These are phyloP conservation scores for Montipora foliosa DNA, from an alignment of 64 coral and sea anemone genomes.

Conservation along the genomic window DNA sequence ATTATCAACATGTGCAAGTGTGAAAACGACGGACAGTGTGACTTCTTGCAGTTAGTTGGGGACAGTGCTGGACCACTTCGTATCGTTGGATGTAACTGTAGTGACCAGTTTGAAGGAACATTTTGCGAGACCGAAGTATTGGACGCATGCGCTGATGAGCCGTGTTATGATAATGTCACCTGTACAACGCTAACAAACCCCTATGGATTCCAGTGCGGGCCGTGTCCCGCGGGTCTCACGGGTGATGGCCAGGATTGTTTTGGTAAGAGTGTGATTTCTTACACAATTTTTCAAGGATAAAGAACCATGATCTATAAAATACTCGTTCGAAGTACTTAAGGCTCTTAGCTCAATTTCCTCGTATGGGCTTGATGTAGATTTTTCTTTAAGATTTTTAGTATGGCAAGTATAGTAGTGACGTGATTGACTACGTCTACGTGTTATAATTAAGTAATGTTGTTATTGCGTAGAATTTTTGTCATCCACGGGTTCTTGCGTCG, in stretches of 20 bases:
- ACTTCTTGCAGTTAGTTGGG: conserved; percentile 40
- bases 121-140: conserved; percentile 29
- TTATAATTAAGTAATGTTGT: too few relatives aligned
- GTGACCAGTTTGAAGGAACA: conserved; percentile 26
- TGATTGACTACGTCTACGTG: too few relatives aligned
- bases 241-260: conserved; percentile 59
- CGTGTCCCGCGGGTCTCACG: conserved; percentile 40
- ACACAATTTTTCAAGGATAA: not conserved
- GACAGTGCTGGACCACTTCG: not conserved
- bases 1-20: conserved; percentile 54
- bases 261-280: not conserved
- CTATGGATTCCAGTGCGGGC: conserved; percentile 51
- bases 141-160: conserved; percentile 45
- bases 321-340: not conserved
- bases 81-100: conserved; percentile 57
- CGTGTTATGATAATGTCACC: conserved; percentile 32
- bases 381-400: too few relatives aligned
- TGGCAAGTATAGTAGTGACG: too few relatives aligned
- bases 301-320: not conserved
- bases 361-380: too few relatives aligned
- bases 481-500: too few relatives aligned
- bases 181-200: conserved; percentile 9
- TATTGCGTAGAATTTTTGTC: too few relatives aligned
- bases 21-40: conserved; percentile 45
- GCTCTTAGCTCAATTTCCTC: not conserved